phyloP scores from a whole-genome alignment of 2,888 invertebrate genomes.

The Embidobia sp. region DNA sequence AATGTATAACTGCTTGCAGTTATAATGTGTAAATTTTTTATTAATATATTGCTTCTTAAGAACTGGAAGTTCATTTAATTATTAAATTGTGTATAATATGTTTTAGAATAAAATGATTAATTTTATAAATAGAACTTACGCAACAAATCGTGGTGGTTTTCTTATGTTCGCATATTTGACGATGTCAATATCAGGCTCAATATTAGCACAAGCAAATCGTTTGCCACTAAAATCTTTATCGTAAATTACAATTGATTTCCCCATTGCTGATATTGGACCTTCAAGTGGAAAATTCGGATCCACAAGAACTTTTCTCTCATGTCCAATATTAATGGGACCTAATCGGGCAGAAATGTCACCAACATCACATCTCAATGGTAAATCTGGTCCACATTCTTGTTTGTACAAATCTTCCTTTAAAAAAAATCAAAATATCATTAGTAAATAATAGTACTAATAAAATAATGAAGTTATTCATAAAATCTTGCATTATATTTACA shows the following conservation, averaged over 20 bases:
- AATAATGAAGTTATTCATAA: too few species aligned
- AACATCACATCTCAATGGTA: constrained; percentile 94
- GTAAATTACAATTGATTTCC: constrained; percentile 92
- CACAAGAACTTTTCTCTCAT: constrained; percentile 88
- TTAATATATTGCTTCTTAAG: too few species aligned
- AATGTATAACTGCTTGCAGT: too few species aligned
- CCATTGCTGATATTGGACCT: constrained; percentile 89
- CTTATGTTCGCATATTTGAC: constrained; percentile 94
- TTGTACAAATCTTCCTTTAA: constrained; percentile 91
- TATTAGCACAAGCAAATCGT: constrained; percentile 94
- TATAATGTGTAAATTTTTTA: too few species aligned
- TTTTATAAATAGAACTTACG: constrained; percentile 85
- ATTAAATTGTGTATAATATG: too few species aligned
- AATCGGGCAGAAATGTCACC: constrained; percentile 94
- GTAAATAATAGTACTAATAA: too few species aligned
- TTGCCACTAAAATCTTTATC: constrained; percentile 88
- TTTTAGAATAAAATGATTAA: too few species aligned
- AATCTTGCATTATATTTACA: too few species aligned
- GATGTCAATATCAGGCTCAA: constrained; percentile 94
- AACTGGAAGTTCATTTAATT: too few species aligned
- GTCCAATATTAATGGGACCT: constrained; percentile 91
- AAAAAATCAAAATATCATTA: constrained; percentile 41
- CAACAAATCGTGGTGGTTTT: constrained; percentile 93
- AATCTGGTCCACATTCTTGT: constrained; percentile 93
- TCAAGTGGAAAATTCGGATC: constrained; percentile 95